Base-by-base conservation (phyloP, 2,797 vertebrate genomes). In the Acanthurus lineatus region DNA sequence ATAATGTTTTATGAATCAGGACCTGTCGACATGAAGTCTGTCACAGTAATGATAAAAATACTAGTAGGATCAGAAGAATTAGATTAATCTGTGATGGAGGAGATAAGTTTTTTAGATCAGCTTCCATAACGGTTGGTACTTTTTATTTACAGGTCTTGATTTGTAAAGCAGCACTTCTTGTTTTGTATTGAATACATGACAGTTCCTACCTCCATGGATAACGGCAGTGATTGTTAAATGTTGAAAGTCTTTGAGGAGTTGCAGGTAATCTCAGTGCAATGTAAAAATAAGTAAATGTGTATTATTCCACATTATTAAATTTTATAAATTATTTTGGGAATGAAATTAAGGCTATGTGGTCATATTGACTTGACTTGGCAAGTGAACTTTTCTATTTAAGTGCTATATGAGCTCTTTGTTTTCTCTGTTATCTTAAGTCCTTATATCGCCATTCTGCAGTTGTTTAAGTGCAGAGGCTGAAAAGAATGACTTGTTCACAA, bases 301-400 rank as follows among this genome's bases (percentile, higher is more conserved):
- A 84, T 92, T 88, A 91, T 94, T 90, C 94, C 80, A 62, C 72
- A 63, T 61, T 62, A 86, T 93, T 82, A 28, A 48, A 90, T 92
- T 86, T 94, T 92, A 90, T 93, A 91, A 92, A 91, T 94, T 93
- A 89, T 90, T 89, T 89, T 93, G 94, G 95, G 92, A 92, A 76
- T 35, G 75, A 93, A 91, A 84, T 92, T 69, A 61, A 82, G 69
- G 65, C 54, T 82, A 91, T 89, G 90, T 84, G 89, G 96, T 96
- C 95, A 95, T 94, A 96, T 96, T 96, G 96, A 96, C 95, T 91
- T 76, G 83, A 87, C 72, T 68, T 83, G 84, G 81, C 83, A 78
- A 86, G 72, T 90, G 58, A 90, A 88, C 65, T 87, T 92, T 91
- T 92, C 71, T 90, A 91, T 91, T 77, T 91, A 89, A 90, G 80